These are phyloP conservation scores for Malacoctenus gilli DNA, from an alignment of 2,797 vertebrate species.

Conservation along the genomic window DNA sequence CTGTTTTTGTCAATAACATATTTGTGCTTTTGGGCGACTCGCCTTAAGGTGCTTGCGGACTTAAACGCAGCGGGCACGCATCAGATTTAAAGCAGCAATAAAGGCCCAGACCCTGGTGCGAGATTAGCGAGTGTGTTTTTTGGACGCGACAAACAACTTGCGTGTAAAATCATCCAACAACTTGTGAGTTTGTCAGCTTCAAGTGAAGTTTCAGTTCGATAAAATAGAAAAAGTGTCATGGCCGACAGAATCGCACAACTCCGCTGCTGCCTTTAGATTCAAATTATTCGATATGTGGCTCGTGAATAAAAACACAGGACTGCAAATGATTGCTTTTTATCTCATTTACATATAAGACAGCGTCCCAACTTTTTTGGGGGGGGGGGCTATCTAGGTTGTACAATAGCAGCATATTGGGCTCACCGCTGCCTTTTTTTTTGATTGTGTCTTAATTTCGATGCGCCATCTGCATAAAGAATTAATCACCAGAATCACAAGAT, in stretches of 20 bases:
- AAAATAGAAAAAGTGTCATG: neutral
- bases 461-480: slow-evolving; percentile 69
- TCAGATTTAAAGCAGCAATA: slow-evolving; percentile 29
- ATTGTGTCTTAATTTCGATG: slow-evolving; percentile 45
- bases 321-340: no score
- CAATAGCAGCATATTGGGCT: neutral
- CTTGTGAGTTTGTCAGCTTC: neutral
- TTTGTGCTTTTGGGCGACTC: slow-evolving; percentile 52
- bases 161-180: neutral
- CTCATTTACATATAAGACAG: slow-evolving; percentile 3
- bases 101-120: neutral
- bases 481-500: slow-evolving; percentile 67
- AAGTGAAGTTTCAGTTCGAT: neutral
- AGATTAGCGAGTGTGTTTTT: slow-evolving; percentile 26
- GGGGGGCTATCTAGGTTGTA: neutral
- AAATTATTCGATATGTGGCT: no score
- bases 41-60: slow-evolving; percentile 52
- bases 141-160: slow-evolving; percentile 1
- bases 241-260: no score
- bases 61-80: slow-evolving; percentile 49
- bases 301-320: no score
- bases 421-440: slow-evolving; percentile 6
- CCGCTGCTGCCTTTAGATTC: no score
- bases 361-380: no score
- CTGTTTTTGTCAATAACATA: slow-evolving; percentile 57